Conservation (phyloP, 2,113 vertebrate genomes). For the Xenus cinereus region DNA sequence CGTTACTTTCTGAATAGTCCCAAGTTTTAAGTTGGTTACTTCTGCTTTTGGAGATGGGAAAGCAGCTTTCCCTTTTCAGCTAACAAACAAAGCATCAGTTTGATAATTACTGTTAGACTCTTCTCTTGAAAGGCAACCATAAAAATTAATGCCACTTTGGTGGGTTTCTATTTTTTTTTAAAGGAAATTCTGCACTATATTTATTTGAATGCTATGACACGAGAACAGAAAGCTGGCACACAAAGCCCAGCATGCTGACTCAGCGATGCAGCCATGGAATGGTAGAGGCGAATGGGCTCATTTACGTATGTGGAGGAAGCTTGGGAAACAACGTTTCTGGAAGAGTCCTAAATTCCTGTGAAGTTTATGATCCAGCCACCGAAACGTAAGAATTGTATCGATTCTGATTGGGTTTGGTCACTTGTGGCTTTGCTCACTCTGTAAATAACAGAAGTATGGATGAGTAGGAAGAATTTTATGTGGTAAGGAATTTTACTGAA, state of each 20-base stretch:
- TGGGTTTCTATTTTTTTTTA: slow-evolving; percentile 44
- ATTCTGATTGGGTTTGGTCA: neutral
- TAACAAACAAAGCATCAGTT: neutral
- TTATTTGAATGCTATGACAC: slow-evolving; percentile 98
- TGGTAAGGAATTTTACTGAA: neutral
- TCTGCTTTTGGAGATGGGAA: neutral
- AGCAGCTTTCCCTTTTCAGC: slow-evolving; percentile 16
- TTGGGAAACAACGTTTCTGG: slow-evolving; percentile 95
- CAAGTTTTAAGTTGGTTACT: neutral
- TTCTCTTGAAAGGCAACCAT: neutral
- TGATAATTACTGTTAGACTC: slow-evolving; percentile 35
- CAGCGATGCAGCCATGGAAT: slow-evolving; percentile 95
- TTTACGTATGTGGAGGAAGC: slow-evolving; percentile 96
- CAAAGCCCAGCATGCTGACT: slow-evolving; percentile 93
- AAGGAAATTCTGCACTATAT: slow-evolving; percentile 93
- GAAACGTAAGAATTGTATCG: slow-evolving; percentile 82
- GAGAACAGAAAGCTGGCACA: slow-evolving; percentile 93
- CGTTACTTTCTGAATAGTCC: neutral
- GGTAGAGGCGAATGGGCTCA: slow-evolving; percentile 90
- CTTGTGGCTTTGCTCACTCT: neutral
- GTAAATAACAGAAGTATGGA: neutral
- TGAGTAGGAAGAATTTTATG: neutral
- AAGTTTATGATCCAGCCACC: slow-evolving; percentile 92
- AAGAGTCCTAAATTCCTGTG: slow-evolving; percentile 91
- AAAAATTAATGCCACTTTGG: slow-evolving; percentile 47